phyloP scores from a whole-genome alignment of 2,113 vertebrate genomes.

The cat (Felis catus) region F.catus_Fca126_mat1.0 CM031415.1:118652501-118653000 shows the following conservation, averaged over 20 bases:
- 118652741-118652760: not conserved
- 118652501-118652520: not conserved
- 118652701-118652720: not conserved
- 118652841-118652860: not conserved
- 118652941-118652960: not conserved
- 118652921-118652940: not conserved
- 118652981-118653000: not conserved
- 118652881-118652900: not conserved
- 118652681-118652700: constrained; percentile 6
- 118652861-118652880: not conserved
- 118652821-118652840: not conserved
- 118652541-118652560: not conserved
- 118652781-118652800: not conserved
- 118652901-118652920: not conserved
- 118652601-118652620: not conserved
- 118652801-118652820: not conserved
- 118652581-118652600: not conserved
- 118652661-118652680: not conserved
- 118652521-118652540: not conserved
- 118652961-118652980: not conserved
- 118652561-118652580: not conserved
- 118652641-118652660: not conserved
- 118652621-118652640: not conserved
- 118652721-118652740: not conserved
- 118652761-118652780: not conserved